These are phyloP conservation scores for Vulpes vulpes DNA, from an alignment of 2,113 vertebrate species.

Conservation along the genomic window DNA sequence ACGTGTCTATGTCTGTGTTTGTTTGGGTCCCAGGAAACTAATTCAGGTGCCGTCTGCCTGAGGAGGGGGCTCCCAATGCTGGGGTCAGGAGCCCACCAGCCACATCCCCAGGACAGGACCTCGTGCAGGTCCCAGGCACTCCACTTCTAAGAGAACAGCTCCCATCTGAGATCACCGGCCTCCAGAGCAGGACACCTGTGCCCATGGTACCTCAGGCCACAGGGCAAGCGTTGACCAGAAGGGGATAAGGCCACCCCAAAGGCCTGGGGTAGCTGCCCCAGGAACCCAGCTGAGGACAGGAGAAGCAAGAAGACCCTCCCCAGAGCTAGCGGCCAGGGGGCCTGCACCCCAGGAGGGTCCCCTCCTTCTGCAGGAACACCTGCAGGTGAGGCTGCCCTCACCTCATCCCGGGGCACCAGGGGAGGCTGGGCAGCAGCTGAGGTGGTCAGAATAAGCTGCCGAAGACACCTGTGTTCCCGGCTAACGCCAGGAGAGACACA, in stretches of 20 bases:
- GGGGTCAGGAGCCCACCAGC: background rate
- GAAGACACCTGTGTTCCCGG: background rate
- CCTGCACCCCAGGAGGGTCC: background rate
- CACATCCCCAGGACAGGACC: background rate
- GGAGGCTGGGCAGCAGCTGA: background rate
- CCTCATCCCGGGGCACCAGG: too few species aligned
- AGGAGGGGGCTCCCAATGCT: background rate
- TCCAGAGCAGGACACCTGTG: too few species aligned
- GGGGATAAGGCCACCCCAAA: background rate
- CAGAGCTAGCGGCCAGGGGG: background rate
- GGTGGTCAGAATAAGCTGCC: background rate
- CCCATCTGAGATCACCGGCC: background rate
- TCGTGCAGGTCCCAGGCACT: too few species aligned
- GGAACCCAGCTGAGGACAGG: too few species aligned
- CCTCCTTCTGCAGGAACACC: background rate
- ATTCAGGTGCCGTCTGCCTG: rapidly evolving
- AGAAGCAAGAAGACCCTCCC: background rate
- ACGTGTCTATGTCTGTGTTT: rapidly evolving
- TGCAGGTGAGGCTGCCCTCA: background rate
- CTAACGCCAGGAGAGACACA: background rate
- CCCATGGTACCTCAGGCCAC: background rate
- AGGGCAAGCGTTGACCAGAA: background rate
- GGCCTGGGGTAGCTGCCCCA: too few species aligned
- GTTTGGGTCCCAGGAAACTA: background rate
- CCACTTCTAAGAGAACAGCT: background rate